Evolutionary conservation across 1,140 invertebrate genomes (phyloP).

Genomic region (Pinna nobilis): DNA sequence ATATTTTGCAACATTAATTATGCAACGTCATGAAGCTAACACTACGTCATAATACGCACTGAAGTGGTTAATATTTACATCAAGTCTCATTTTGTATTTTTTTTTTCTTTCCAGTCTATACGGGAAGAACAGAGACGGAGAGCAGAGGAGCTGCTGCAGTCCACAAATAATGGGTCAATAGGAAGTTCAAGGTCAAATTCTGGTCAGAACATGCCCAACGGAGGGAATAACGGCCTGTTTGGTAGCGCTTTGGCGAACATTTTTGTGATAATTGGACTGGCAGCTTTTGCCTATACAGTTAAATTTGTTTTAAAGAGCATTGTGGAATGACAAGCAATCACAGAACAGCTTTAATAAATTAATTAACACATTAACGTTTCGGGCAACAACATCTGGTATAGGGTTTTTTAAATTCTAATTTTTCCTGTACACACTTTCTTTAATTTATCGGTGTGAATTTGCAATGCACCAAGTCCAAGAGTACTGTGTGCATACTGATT

Average conservation of each 20-base stretch:
- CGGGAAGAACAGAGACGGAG: slow-evolving; percentile 75
- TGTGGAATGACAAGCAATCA: slow-evolving; percentile 60
- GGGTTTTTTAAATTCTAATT: too few species aligned
- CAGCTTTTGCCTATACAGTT: slow-evolving; percentile 89
- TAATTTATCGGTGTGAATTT: too few species aligned
- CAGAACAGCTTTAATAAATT: neutral
- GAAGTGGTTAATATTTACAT: too few species aligned
- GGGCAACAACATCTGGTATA: slow-evolving; percentile 4
- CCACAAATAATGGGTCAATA: slow-evolving; percentile 39
- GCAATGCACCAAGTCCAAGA: too few species aligned
- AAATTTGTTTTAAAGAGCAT: slow-evolving; percentile 85
- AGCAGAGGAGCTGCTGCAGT: slow-evolving; percentile 60
- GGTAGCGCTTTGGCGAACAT: slow-evolving; percentile 86
- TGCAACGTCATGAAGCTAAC: too few species aligned
- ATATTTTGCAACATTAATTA: too few species aligned
- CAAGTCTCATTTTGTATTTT: neutral
- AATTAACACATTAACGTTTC: neutral
- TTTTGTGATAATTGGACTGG: slow-evolving; percentile 87
- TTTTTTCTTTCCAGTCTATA: slow-evolving; percentile 70
- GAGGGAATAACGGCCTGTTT: slow-evolving; percentile 80
- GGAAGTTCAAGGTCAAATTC: slow-evolving; percentile 33
- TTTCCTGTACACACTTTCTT: too few species aligned
- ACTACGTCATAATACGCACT: too few species aligned
- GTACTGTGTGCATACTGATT: too few species aligned
- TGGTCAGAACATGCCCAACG: slow-evolving; percentile 40